Conservation (phyloP, 92 coral and sea anemone species). For the Epizoanthus illoricatus region DNA sequence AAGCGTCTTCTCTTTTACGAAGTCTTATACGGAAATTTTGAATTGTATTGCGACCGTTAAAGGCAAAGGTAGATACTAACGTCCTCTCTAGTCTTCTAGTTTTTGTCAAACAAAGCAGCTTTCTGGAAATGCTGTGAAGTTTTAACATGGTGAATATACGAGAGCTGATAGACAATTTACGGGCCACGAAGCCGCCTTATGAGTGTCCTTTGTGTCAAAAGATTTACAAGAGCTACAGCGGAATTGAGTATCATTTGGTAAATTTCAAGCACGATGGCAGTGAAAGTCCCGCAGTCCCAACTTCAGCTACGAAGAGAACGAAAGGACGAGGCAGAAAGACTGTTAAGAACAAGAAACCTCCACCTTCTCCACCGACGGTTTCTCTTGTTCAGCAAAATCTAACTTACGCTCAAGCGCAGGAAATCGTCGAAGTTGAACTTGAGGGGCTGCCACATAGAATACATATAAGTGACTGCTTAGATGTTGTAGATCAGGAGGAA, state of each 20-base stretch:
- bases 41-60: constrained; percentile 27
- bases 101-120: not conserved
- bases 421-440: constrained; percentile 96
- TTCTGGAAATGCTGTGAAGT: constrained; percentile 61
- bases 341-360: constrained; percentile 90
- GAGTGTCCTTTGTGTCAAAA: constrained; percentile 99
- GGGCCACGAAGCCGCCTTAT: constrained; percentile 96
- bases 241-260: constrained; percentile 98
- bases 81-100: not conserved
- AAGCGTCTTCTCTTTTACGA: constrained; percentile 58
- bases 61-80: constrained; percentile 35
- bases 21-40: constrained; percentile 40
- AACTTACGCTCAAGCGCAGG: constrained; percentile 98
- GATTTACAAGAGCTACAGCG: constrained; percentile 99
- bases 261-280: constrained; percentile 95
- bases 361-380: constrained; percentile 92
- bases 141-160: constrained; percentile 81
- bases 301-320: constrained; percentile 76
- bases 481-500: constrained; percentile 72
- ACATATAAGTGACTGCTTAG: constrained; percentile 82
- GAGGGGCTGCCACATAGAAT: constrained; percentile 89
- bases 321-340: constrained; percentile 92
- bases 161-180: constrained; percentile 92
- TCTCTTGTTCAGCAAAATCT: constrained; percentile 95
- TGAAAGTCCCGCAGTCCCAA: constrained; percentile 71